Evolutionary conservation across 2,797 vertebrate species (phyloP), one percentile per base, ranked within the genome.

Genomic region (Pogoniulus pusillus): DNA sequence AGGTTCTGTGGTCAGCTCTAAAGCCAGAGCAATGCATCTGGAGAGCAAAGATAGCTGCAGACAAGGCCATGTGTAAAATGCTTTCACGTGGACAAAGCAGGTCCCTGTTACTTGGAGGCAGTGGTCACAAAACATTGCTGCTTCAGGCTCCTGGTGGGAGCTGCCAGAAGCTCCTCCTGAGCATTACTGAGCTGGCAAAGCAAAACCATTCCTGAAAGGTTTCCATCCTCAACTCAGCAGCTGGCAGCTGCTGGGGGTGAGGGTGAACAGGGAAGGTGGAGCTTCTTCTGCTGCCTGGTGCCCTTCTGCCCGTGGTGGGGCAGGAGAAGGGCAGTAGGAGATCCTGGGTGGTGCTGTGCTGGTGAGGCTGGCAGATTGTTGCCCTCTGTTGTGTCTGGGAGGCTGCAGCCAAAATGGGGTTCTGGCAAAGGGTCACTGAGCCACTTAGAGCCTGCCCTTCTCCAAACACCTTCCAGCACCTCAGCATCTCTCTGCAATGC

Each of bases 221-320:
- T 80, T 85, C 62, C 19, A 11, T 59, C 30, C 63, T 85, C 6
- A 2, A 45, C 39, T 10, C 1, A 5, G 17, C 8, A 11, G 11
- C 6, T 83, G 32, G 12, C 39, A 49, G 30, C n/a, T 81, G 24
- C 51, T 90, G 54, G 30, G 41, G 12, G 4, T 22, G 43, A 77
- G 47, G 27, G 8, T 32, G 39, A 58, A 27, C 5, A 17, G 70
- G 45, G n/a, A 27, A 73, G 16, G 6, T 57, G 75, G 23, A 24
- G 35, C 35, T 75, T 34, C 30, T 17, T 68, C 1, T 3, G 34
- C 29, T 68, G 35, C 62, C 27, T 54, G 53, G n/a, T 1, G 10
- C 29, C 11, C 24, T 12, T 54, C 5, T 11, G 12, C 6, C 26
- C 35, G 3, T 0, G 0, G 0, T 22, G 43, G 12, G 19, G 6